Conservation (phyloP, 1,140 invertebrate species). For the Papilio polytes region DNA sequence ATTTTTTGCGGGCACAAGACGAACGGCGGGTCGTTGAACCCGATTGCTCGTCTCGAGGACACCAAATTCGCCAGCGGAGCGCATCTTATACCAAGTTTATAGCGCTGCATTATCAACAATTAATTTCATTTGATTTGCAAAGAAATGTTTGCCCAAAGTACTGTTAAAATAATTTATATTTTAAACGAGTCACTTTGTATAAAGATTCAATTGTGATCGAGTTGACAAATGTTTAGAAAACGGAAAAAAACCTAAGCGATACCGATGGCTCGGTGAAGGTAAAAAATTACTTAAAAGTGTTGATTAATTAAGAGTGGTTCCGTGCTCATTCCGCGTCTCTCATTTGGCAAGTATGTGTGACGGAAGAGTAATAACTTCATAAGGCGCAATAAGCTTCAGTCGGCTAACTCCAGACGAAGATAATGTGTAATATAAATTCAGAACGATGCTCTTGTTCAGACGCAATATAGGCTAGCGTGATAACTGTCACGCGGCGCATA, state of each 20-base stretch:
- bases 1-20: constrained; percentile 81
- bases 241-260: background rate
- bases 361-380: constrained; percentile 58
- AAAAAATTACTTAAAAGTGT: constrained; percentile 14
- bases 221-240: background rate
- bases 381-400: constrained; percentile 54
- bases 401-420: constrained; percentile 54
- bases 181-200: background rate
- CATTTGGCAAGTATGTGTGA: constrained; percentile 58
- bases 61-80: constrained; percentile 74
- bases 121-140: background rate
- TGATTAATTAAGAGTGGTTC: constrained; percentile 57
- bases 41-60: constrained; percentile 72
- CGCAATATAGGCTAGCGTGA: constrained; percentile 56
- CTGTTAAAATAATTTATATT: background rate
- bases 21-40: constrained; percentile 76
- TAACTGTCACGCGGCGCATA: constrained; percentile 55
- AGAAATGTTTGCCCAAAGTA: background rate
- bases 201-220: background rate
- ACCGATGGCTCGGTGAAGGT: background rate
- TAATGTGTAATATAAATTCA: constrained; percentile 72
- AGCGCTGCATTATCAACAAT: constrained; percentile 48
- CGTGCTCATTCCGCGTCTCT: constrained; percentile 51
- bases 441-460: constrained; percentile 58
- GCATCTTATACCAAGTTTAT: constrained; percentile 62